Conservation (phyloP, 2,113 vertebrate genomes). For the Strix aluco region DNA sequence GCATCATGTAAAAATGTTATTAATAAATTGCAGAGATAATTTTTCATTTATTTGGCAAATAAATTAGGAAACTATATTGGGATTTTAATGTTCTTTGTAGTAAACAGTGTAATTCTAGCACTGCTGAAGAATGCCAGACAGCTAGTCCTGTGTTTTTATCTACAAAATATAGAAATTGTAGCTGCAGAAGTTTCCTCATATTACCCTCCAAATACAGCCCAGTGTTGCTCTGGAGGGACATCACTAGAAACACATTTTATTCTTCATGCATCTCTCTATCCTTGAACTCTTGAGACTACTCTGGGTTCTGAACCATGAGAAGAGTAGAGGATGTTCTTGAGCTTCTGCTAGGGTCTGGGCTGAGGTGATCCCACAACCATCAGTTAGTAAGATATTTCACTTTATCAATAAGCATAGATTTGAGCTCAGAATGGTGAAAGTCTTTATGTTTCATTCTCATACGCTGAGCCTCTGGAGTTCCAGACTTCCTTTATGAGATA, state of each 20-base stretch:
- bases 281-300: neutral
- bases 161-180: neutral
- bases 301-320: neutral
- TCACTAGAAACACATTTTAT: neutral
- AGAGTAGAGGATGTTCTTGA: neutral
- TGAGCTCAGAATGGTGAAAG: neutral
- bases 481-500: neutral
- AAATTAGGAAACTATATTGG: neutral
- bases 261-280: neutral
- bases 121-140: neutral
- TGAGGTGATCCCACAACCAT: neutral
- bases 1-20: neutral
- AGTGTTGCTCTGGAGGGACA: neutral
- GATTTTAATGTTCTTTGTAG: neutral
- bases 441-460: neutral
- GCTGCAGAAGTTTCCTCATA: neutral
- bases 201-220: neutral
- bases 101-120: neutral
- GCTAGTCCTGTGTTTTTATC: neutral
- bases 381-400: neutral
- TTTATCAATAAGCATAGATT: neutral
- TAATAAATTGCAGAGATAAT: neutral
- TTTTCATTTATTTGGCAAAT: neutral
- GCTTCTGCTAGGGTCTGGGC: neutral
- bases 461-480: neutral